Evolutionary conservation across 37 sponge, comb jelly and placozoan genomes (phyloP).

Genomic region (Tethya wilhelma): DNA sequence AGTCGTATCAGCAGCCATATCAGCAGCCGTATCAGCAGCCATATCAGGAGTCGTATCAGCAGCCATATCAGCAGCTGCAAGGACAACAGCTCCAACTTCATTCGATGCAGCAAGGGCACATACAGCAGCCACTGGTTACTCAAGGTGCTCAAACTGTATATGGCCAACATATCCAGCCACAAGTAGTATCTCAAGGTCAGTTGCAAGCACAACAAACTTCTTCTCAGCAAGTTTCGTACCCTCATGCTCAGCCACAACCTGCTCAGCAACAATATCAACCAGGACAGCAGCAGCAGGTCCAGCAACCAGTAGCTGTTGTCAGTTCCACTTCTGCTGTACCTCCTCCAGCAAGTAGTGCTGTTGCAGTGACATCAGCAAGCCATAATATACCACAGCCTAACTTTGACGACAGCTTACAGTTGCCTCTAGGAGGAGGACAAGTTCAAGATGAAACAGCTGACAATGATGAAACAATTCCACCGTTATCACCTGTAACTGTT

Average conservation of each 20-base stretch:
- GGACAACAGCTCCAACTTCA: background rate
- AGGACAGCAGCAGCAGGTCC: background rate
- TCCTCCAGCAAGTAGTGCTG: slow-evolving; percentile 1
- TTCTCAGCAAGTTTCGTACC: background rate
- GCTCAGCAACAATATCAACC: background rate
- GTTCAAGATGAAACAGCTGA: no score
- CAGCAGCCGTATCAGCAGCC: slow-evolving; percentile 14
- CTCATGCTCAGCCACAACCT: background rate
- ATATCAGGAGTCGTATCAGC: background rate
- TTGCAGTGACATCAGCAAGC: background rate
- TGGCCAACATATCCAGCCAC: background rate
- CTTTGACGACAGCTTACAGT: slow-evolving; percentile 17
- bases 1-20: background rate
- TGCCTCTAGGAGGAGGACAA: background rate
- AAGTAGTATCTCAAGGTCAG: background rate
- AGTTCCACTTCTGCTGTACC: no score
- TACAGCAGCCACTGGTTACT: background rate
- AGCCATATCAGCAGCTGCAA: slow-evolving; percentile 10
- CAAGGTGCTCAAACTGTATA: background rate
- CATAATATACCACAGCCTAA: slow-evolving; percentile 2
- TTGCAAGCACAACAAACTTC: background rate
- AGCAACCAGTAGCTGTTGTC: no score
- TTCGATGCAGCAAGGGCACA: background rate
- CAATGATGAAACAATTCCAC: background rate
- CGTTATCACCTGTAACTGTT: no score